These are phyloP conservation scores for Serilophus lunatus DNA, from an alignment of 2,113 vertebrate species.

Conservation along the genomic window DNA sequence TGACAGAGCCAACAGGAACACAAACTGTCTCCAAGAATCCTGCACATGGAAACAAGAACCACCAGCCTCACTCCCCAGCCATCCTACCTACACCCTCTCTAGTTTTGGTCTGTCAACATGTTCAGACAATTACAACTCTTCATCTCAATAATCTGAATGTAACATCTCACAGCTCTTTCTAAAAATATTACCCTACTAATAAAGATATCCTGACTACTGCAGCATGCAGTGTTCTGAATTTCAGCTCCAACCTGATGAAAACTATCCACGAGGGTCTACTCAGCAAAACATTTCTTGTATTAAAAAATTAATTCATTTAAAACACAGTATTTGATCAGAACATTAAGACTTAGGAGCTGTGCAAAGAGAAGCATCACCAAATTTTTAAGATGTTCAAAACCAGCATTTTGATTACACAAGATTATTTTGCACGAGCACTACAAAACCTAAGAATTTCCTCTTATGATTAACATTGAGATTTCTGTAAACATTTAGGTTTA, in stretches of 20 bases:
- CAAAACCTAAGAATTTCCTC: neutral
- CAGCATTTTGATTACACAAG: neutral
- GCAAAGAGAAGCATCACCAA: neutral
- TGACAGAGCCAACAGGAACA: neutral
- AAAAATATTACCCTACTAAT: neutral
- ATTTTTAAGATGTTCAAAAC: conserved; percentile 4
- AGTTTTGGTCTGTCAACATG: neutral
- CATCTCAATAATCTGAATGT: neutral
- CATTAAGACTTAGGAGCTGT: neutral
- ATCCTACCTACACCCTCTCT: neutral
- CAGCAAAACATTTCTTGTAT: neutral
- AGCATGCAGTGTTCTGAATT: neutral
- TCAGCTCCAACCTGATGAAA: neutral
- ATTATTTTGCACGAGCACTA: neutral
- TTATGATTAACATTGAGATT: neutral
- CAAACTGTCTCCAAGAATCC: neutral
- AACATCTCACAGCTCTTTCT: neutral
- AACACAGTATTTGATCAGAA: neutral
- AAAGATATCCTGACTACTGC: neutral
- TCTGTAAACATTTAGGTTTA: neutral
- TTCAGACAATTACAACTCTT: neutral
- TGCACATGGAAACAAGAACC: neutral
- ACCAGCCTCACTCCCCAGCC: neutral
- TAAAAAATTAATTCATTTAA: neutral
- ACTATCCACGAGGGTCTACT: neutral